A percentile compares a stretch with the other conserved stretches of the same genome.
Conservation (phyloP, 2,797 vertebrate genomes). For the Xenops minutus region DNA sequence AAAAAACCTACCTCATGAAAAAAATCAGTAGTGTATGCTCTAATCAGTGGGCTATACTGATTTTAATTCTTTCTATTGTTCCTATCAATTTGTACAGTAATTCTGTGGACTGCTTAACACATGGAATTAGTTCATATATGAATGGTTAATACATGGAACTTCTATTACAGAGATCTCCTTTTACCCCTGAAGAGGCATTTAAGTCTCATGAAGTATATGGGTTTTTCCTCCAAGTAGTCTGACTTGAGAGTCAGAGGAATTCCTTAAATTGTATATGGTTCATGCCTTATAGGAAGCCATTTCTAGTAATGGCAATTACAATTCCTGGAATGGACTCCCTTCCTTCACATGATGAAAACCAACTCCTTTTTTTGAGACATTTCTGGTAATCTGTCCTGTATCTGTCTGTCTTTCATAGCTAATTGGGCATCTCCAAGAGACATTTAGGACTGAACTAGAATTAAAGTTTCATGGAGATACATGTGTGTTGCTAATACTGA, state of each 20-base stretch:
- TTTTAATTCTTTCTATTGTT: background rate
- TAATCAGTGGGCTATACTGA: background rate
- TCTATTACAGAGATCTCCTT: background rate
- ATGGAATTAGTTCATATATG: background rate
- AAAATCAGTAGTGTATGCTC: background rate
- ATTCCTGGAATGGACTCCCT: background rate
- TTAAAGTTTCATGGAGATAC: background rate
- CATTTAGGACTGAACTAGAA: background rate
- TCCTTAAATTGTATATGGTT: background rate
- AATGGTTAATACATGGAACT: background rate
- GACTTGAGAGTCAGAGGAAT: background rate
- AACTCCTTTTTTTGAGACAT: background rate
- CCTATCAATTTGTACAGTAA: background rate
- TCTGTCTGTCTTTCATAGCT: background rate
- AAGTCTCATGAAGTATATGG: background rate
- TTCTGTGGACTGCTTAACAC: background rate
- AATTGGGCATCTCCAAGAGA: background rate
- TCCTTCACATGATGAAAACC: background rate
- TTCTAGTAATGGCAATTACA: background rate
- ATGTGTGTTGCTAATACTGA: background rate
- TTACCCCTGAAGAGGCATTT: background rate
- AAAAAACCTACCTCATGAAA: background rate
- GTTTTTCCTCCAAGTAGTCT: background rate
- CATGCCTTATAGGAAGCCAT: background rate
- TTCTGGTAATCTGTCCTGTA: background rate